Base-by-base conservation (phyloP, 2,113 vertebrate species). In the Poeciliopsis retropinna region DNA sequence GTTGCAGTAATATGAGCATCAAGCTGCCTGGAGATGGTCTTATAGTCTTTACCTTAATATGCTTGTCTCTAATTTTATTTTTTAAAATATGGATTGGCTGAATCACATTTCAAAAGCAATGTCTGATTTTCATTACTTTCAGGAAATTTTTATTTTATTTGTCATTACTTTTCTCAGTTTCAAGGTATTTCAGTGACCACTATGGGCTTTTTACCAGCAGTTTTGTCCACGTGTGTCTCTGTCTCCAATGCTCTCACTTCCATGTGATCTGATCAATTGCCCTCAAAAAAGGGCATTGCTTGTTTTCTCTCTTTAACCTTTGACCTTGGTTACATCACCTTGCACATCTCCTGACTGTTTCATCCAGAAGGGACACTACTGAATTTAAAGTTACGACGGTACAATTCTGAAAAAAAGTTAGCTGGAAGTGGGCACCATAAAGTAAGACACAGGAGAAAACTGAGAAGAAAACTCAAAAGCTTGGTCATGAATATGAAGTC, bases 221-320 rank as follows among this genome's bases (percentile, higher is more conserved):
- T 57, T 25, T 22, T 57, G 51, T 57, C 5, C 19, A 57, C 5
- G 1, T 62, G 14, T 65, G 57, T 25, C 32, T 65, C 15, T 34
- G 22, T 67, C 29, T 19, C 41, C 67, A 64, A 31, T 34, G 34
- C 54, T 14, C 17, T 9, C 39, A 57, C 51, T 64, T 64, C 7
- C 54, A 47, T 31, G 54, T 77, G 32, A 72, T 69, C 1, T 6
- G 69, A 78, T 80, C 27, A 12, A 60, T 44, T 47, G 68, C 76
- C 67, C 60, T 51, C 25, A 25, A 9, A 76, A 17, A 51, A 54
- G 81, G 72, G 70, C 88, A 89, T 88, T 87, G 84, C 82, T 80
- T 39, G 65, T n/a, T 34, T 11, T 15, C 8, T 27, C 13, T 29
- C 7, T 1, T 3, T 9, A 0, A 12, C 17, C 77, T 70, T 89